These are phyloP conservation scores for Neoseiulus cucumeris DNA, from an alignment of 1,140 invertebrate genomes.

Conservation along the genomic window DNA sequence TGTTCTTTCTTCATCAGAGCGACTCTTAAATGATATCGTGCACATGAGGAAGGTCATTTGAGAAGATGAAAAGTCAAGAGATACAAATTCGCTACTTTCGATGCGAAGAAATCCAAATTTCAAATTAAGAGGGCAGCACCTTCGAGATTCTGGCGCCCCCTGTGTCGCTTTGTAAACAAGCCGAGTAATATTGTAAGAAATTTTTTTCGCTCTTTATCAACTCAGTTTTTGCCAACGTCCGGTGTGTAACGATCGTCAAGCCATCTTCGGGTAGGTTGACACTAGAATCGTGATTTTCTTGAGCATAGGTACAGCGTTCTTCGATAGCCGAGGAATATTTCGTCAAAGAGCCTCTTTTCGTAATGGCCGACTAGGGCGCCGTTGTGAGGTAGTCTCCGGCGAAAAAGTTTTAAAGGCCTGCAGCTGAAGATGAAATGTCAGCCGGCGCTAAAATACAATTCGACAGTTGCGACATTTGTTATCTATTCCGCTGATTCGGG, in stretches of 20 bases:
- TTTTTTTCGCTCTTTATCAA: neutral
- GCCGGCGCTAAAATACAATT: neutral
- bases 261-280: neutral
- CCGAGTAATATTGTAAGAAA: neutral
- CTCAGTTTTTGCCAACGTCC: neutral
- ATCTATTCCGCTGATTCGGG: neutral
- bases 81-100: too few relatives aligned
- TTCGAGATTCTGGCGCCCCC: neutral
- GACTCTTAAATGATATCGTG: too few relatives aligned
- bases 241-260: neutral
- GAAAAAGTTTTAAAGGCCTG: neutral
- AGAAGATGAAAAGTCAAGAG: too few relatives aligned
- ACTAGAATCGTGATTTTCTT: neutral
- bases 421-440: neutral
- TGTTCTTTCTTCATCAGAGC: too few relatives aligned
- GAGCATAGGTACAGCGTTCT: neutral
- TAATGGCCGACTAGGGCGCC: conserved; percentile 8
- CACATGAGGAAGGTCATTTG: too few relatives aligned
- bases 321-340: neutral
- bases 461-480: neutral
- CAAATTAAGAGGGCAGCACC: conserved; percentile 10
- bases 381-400: neutral
- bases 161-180: conserved; percentile 8
- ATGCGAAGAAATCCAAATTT: too few relatives aligned
- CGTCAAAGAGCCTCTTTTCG: neutral